These are phyloP conservation scores for Venturia canescens DNA, from an alignment of 1,140 invertebrate genomes.

Conservation along the genomic window DNA sequence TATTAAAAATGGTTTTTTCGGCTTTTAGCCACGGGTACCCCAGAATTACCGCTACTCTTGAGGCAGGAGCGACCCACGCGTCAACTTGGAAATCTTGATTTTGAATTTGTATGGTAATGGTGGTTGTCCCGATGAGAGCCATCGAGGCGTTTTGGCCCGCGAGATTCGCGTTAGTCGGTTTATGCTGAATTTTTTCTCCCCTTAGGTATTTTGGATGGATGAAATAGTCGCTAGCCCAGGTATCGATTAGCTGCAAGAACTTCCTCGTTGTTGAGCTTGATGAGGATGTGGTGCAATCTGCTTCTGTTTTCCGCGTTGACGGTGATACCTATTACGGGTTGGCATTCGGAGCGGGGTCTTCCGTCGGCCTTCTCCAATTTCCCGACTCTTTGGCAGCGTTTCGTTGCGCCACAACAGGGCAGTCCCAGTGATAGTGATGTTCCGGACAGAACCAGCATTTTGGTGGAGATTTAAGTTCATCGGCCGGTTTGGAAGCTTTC, in stretches of 20 bases:
- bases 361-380: slow-evolving; percentile 46
- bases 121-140: neutral
- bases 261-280: neutral
- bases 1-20: slow-evolving; percentile 33
- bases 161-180: neutral
- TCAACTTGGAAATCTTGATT: neutral
- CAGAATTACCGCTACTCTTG: slow-evolving; percentile 21
- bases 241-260: slow-evolving; percentile 47
- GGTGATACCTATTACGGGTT: neutral
- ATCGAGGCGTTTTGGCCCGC: neutral
- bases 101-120: neutral
- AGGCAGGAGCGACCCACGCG: neutral
- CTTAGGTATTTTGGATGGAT: slow-evolving; percentile 24
- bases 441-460: slow-evolving; percentile 58
- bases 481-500: neutral
- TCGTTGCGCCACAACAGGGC: slow-evolving; percentile 35
- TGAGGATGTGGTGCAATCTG: slow-evolving; percentile 35
- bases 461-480: neutral
- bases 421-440: slow-evolving; percentile 55
- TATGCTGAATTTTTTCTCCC: neutral
- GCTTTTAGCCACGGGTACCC: slow-evolving; percentile 40
- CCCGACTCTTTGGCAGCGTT: slow-evolving; percentile 8
- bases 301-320: neutral
- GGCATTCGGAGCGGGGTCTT: slow-evolving; percentile 10
- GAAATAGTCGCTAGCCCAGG: slow-evolving; percentile 48